A percentile compares a stretch with the other conserved stretches of the same genome.
These are phyloP conservation scores for Caiman crocodilus DNA, from an alignment of 2,797 vertebrate species.

Conservation along the genomic window DNA sequence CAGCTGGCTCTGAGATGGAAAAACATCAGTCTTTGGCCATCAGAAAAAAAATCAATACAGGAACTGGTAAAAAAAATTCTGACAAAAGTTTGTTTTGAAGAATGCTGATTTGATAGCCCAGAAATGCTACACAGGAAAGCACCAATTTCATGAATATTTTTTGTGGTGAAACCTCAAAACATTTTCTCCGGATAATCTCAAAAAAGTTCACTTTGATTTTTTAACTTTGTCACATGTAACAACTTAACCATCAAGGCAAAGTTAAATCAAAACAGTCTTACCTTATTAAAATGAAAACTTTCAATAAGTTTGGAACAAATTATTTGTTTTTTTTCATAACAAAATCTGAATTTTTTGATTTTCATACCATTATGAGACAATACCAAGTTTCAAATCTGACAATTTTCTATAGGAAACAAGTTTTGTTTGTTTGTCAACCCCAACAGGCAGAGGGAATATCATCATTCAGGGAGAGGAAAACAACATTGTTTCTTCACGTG, in stretches of 20 bases:
- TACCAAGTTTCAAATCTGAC: neutral
- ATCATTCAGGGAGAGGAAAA: fast-evolving
- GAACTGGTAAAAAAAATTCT: neutral
- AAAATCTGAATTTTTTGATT: neutral
- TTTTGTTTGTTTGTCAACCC: neutral
- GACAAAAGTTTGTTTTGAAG: neutral
- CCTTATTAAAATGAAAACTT: neutral
- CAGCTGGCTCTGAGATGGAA: neutral
- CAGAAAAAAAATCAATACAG: neutral
- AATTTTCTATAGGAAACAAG: neutral
- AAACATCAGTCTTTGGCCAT: neutral
- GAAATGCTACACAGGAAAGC: neutral
- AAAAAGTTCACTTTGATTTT: neutral
- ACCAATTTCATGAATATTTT: neutral
- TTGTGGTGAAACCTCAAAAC: neutral
- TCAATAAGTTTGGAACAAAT: neutral
- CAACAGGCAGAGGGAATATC: neutral
- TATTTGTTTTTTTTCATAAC: neutral
- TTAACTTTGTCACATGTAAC: neutral
- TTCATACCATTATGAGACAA: neutral
- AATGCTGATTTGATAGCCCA: neutral
- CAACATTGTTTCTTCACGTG: neutral
- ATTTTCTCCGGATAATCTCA: neutral
- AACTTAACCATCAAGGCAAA: neutral
- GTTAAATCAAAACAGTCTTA: neutral